Evolutionary conservation across 2,888 invertebrate species (phyloP), one percentile per base, ranked within the genome.

Genomic region (Pristionchus mayeri): DNA sequence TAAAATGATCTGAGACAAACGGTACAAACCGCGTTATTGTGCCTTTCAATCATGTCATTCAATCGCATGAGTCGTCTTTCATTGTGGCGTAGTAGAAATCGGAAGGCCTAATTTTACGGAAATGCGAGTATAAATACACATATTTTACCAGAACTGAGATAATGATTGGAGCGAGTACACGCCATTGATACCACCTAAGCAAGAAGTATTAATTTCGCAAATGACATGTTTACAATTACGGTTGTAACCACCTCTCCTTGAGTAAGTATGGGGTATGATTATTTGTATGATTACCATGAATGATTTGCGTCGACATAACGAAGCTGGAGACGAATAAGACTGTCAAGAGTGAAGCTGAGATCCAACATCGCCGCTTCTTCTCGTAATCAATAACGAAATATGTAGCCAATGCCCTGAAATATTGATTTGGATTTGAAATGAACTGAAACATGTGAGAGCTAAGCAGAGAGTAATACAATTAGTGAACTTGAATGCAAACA

Each of bases 361-460:
- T 52, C 50, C 34, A 50, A 48, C 30, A 52, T 13, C 76, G 76
- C 27, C 21, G 24, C 50, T 30, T 24, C 48, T 76, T 76, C 30
- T 76, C 76, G 18, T 76, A 76, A 18, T 50, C 76, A 30, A 52
- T 52, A 7, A 76, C 76, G 30, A 76, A 76, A 18, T 50, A 48
- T 16, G 76, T 76, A 4, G 76, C 76, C 21, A 71, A 24, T 7
- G 71, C 21, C 44, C 71, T 71, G n/a, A 71, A 40, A 37, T 16
- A 30, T n/a, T n/a, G n/a, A n/a, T n/a, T 54, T 13, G 54, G 4
- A 16, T 54, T 54, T 54, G 7, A 21, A 7, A 34, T 37, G 21
- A 18, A 44, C 16, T 21, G 63, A 34, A 60, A 2, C 27, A 60
- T 11, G n/a, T n/a, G 1, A 60, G 30, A 60, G 6, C 13, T 13